Base-by-base conservation (phyloP, 2,797 vertebrate genomes). In the Myotis daubentonii region DNA sequence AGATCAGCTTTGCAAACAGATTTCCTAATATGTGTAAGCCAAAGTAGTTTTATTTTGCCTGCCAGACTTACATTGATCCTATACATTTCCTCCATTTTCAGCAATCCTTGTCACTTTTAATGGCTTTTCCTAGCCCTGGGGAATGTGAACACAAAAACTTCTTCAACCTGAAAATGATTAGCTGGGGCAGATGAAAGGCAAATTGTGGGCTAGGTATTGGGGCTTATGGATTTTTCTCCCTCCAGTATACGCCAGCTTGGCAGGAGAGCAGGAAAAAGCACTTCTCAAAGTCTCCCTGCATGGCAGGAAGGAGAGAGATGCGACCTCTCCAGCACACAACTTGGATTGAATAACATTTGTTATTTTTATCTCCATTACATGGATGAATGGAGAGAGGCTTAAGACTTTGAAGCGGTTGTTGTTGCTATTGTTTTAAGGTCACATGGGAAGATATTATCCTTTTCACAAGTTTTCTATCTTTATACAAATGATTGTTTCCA, bases 151-250 rank as follows among this genome's bases (percentile, higher is more conserved):
- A 91, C 22, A 89, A 71, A 91, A 47, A 10, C 28, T 36, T 81
- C 22, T 81, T 84, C 84, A 81, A 41, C 16, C 13, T 80, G 55
- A 85, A 91, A 95, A 91, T n/a, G 44, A 72, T 85, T 85, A 91
- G 17, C 33, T 36, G 74, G 25, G 25, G 51, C 75, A 89, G 25
- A 79, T 80, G 74, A 55, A 83, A 78, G 65, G 75, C 20, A 95
- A 96, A 93, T 84, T 93, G 53, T 55, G 70, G 95, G 66, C n/a
- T 65, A 70, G 28, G 53, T 90, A 70, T 65, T 94, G 15, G 53
- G n/a, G 49, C 89, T 91, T 92, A 90, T 82, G 88, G 80, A 82
- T 87, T 91, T 95, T 91, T 89, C n/a, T 84, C 65, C 65, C 25
- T 85, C 17, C 2, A 30, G 13, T 72, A 80, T 66, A 55, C 7